phyloP scores from a whole-genome alignment of 2,797 vertebrate species.

The Acanthornis magna region DNA sequence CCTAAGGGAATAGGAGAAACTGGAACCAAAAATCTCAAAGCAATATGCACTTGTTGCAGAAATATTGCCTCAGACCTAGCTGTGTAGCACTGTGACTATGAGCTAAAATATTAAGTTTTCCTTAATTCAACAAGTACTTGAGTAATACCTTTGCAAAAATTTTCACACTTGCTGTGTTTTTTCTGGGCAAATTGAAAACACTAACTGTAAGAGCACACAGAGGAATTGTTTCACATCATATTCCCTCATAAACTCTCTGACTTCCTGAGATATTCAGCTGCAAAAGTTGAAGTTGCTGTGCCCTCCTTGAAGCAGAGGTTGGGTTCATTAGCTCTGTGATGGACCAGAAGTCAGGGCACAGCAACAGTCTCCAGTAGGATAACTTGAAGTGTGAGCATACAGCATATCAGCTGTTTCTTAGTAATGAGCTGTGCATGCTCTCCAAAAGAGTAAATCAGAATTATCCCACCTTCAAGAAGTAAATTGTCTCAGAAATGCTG shows the following conservation, averaged over 20 bases:
- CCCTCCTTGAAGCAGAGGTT: neutral
- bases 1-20: neutral
- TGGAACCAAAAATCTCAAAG: neutral
- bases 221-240: neutral
- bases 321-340: neutral
- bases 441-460: neutral
- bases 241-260: neutral
- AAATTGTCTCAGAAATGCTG: neutral
- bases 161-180: neutral
- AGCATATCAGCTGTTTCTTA: neutral
- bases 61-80: neutral
- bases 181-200: neutral
- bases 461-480: neutral
- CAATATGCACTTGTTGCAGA: neutral
- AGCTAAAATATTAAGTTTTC: neutral
- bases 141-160: neutral
- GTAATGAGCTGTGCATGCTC: neutral
- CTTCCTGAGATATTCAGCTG: neutral
- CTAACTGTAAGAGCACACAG: neutral
- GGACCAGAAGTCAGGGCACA: neutral
- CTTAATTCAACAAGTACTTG: neutral
- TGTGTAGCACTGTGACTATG: neutral
- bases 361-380: rapidly evolving
- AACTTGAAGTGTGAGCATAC: neutral
- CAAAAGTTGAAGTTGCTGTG: neutral